Base-by-base conservation (phyloP, 1,140 invertebrate genomes). In the Drosophila funebris region DNA sequence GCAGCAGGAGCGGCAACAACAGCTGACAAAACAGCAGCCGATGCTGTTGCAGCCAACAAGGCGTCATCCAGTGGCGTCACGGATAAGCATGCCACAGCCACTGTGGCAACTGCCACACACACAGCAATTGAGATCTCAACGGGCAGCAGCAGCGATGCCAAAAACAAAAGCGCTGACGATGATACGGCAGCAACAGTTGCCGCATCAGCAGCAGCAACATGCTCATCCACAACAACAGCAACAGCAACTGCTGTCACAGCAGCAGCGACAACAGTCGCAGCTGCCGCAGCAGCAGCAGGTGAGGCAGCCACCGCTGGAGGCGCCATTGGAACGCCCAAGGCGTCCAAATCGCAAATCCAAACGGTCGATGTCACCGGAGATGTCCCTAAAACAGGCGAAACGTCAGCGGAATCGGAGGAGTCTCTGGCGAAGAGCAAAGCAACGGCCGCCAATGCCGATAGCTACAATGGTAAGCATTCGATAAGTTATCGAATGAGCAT, bases 91-190 rank as follows among this genome's bases (percentile, higher is more conserved):
- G 57, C 64, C 11, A 9, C 70, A 7, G 11, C 64, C 31, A 43
- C 46, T 18, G 48, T 77, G n/a, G 60, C 82, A 5, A 29, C 27
- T 16, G 62, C 66, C 9, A 46, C 69, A n/a, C 71, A 9, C 13
- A 24, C 77, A 29, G 37, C 79, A 6, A 11, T 18, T 13, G 78
- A 82, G 78, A 82, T 82, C 78, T 82, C 78, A 82, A 62, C 69
- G 24, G 62, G 58, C 71, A 71, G 61, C 71, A 71, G 61, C 71
- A 60, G 75, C 14, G 48, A 68, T 54, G 60, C 20, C 33, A 62
- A 66, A 52, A 66, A 52, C 53, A 83, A 77, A 24, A 3, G 36
- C 4, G 61, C 50, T 36, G 75, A 75, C 0, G 75, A 78, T 6
- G 48, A 74, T 9, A 44, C 54, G 11, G 43, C 58, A 14, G 16